Evolutionary conservation across 2,888 invertebrate species (phyloP).

Genomic region (Mimumesa dahlbomi): DNA sequence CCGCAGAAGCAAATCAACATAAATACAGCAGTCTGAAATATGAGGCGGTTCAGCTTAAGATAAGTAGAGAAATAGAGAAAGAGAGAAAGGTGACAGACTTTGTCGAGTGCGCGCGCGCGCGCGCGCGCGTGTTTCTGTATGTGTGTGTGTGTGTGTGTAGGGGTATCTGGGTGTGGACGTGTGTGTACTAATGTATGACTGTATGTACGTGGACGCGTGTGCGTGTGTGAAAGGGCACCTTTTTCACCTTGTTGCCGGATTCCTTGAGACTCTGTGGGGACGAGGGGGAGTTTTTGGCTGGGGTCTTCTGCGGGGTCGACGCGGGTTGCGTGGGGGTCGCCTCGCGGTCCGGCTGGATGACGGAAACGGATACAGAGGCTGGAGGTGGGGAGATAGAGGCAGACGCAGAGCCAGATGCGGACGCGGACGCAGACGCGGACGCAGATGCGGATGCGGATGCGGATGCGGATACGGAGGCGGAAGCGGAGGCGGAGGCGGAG

Average conservation of each 20-base stretch:
- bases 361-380: conserved; percentile 73
- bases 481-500: conserved; percentile 37
- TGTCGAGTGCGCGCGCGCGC: too few species aligned
- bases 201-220: too few species aligned
- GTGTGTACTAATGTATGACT: too few species aligned
- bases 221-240: conserved; percentile 76
- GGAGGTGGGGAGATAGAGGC: conserved; percentile 62
- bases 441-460: conserved; percentile 6
- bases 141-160: too few species aligned
- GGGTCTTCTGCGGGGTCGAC: conserved; percentile 78
- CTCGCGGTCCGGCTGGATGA: conserved; percentile 74
- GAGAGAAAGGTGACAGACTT: too few species aligned
- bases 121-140: too few species aligned
- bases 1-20: too few species aligned
- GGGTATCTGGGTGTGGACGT: too few species aligned
- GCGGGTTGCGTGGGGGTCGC: conserved; percentile 75
- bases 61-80: too few species aligned
- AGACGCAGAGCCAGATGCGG: conserved; percentile 30
- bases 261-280: conserved; percentile 80
- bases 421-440: background rate
- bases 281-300: conserved; percentile 79
- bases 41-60: too few species aligned
- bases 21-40: too few species aligned
- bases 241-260: conserved; percentile 80
- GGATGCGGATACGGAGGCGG: conserved; percentile 17